Base-by-base conservation (phyloP, 2,797 vertebrate species). In the Microctenopoma stevenorrisi region DNA sequence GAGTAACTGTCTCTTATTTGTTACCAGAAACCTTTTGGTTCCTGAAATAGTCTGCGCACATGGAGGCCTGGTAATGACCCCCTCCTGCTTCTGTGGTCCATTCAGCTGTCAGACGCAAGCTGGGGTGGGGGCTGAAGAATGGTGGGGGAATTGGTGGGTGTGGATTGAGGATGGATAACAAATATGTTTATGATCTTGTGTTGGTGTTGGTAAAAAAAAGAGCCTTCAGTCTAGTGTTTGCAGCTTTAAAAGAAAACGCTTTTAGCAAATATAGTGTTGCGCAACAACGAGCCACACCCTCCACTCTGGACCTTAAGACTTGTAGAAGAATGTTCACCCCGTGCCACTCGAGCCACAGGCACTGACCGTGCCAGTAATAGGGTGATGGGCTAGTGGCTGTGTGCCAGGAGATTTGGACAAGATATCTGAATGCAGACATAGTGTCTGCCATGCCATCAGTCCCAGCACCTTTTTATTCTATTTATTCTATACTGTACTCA, bases 181-280 rank as follows among this genome's bases (percentile, higher is more conserved):
- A 81, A 68, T 70, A 82, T 88, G 80, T 25, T 56, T 79, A n/a
- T 62, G 74, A 82, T 80, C 35, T 51, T 35, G 68, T 59, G 72
- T 64, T 60, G 37, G 65, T 59, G 66, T 15, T 57, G 64, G 73
- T 72, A 78, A 68, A 83, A 78, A 68, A 83, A 79, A 64, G 64
- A 62, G 16, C 52, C 64, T 73, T 60, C 58, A 79, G 79, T 59
- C 42, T 43, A 73, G 68, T 35, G 68, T 59, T 55, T 54, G 65
- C 62, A 60, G 73, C 76, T 76, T 72, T 70, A 60, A 87, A 83
- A 84, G 63, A 72, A 69, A 79, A 86, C 53, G 58, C 68, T 70
- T 72, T 70, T 64, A 74, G 73, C 92, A 93, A 93, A 92, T 90
- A 87, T 90, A 91, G 91, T 80, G 68, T 86, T 83, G 76, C 78